Conservation (phyloP, 2,888 invertebrate species). For the Macrostomum cliftonense region DNA sequence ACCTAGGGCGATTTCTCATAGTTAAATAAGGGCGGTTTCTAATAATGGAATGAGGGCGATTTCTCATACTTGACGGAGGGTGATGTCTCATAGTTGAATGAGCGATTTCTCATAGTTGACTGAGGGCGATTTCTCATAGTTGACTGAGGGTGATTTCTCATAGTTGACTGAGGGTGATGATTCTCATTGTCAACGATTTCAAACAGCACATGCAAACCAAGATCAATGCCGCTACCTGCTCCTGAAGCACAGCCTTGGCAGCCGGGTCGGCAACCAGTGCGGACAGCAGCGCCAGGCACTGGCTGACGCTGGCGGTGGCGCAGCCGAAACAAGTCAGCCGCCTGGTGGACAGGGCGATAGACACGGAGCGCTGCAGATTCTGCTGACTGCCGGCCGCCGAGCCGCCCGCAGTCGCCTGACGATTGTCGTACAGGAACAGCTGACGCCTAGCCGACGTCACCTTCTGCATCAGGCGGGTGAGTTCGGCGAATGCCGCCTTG, state of each 20-base stretch:
- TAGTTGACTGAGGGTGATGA: no score
- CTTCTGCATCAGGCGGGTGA: conserved; percentile 48
- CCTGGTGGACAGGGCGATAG: conserved; percentile 3
- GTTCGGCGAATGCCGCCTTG: conserved; percentile 77
- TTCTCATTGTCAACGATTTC: no score
- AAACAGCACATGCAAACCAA: no score
- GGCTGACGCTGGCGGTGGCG: conserved; percentile 69
- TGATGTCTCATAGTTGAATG: no score
- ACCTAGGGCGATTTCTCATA: no score
- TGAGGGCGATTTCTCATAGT: no score
- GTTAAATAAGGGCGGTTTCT: no score
- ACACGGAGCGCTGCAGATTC: conserved; percentile 2
- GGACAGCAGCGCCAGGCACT: conserved; percentile 69
- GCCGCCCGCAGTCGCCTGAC: neutral
- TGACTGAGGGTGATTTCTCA: no score
- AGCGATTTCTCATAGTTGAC: no score
- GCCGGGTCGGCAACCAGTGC: conserved; percentile 49
- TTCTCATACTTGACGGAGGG: no score
- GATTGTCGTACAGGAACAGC: conserved; percentile 9
- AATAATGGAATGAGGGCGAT: no score
- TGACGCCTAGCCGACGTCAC: conserved; percentile 4
- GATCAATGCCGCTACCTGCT: conserved; percentile 71
- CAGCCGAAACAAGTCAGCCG: conserved; percentile 41
- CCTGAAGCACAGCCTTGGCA: conserved; percentile 56
- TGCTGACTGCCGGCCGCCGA: conserved; percentile 16